phyloP scores from a whole-genome alignment of 2,113 vertebrate genomes.

The Rhinolophus ferrumequinum region DNA sequence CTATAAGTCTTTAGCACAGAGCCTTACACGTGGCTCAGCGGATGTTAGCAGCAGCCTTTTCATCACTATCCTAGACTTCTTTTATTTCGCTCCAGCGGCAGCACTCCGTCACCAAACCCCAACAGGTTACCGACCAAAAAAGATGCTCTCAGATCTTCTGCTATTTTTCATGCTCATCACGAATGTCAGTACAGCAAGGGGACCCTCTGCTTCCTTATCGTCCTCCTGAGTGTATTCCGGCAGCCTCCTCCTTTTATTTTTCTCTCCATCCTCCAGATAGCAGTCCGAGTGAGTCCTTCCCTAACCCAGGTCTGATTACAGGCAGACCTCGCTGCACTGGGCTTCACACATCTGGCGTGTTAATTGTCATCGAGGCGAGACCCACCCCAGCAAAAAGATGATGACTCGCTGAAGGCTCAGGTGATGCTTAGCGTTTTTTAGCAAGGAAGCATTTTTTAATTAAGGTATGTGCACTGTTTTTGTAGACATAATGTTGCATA shows the following conservation, averaged over 20 bases:
- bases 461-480: not conserved
- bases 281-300: not conserved
- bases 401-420: not conserved
- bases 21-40: not conserved
- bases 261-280: not conserved
- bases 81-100: not conserved
- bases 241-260: not conserved
- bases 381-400: not conserved
- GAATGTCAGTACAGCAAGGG: not conserved
- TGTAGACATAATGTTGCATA: not conserved
- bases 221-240: not conserved
- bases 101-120: not conserved
- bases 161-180: not conserved
- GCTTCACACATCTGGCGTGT: not conserved
- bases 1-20: not conserved
- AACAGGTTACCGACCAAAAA: not conserved
- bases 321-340: not conserved
- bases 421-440: not conserved
- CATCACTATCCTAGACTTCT: not conserved
- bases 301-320: not conserved
- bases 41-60: accelerated
- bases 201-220: not conserved
- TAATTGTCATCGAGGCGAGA: not conserved
- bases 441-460: not conserved
- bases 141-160: not conserved